Evolutionary conservation across 1,140 invertebrate species (phyloP).

Genomic region (Probaryconus sp.): DNA sequence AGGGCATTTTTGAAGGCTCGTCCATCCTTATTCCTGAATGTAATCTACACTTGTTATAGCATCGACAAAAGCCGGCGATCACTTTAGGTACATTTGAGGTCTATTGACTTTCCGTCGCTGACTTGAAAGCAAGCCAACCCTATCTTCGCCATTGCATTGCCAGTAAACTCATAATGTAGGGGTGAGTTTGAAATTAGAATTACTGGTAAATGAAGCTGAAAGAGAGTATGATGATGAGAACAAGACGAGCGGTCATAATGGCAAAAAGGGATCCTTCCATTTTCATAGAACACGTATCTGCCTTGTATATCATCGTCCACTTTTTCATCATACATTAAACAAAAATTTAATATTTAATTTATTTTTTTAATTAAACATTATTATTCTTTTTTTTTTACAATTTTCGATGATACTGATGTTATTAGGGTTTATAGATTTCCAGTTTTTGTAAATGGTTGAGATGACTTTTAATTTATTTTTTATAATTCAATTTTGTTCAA

Average conservation of each 20-base stretch:
- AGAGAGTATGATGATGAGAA: constrained; percentile 1
- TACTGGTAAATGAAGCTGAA: constrained; percentile 18
- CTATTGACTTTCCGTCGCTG: constrained; percentile 35
- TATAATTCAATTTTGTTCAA: too few relatives aligned
- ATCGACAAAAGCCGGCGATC: constrained; percentile 36
- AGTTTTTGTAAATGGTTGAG: too few relatives aligned
- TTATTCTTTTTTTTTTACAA: too few relatives aligned
- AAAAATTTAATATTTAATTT: too few relatives aligned
- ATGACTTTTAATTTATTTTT: too few relatives aligned
- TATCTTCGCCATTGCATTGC: constrained; percentile 16
- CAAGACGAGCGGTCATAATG: neutral
- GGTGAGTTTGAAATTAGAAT: constrained; percentile 33
- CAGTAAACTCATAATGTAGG: constrained; percentile 21
- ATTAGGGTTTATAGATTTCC: too few relatives aligned
- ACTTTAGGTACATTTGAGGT: constrained; percentile 37
- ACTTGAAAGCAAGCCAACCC: constrained; percentile 39
- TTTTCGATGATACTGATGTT: too few relatives aligned
- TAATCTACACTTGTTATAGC: constrained; percentile 24
- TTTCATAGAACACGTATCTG: neutral
- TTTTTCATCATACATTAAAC: too few relatives aligned
- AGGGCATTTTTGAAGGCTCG: neutral
- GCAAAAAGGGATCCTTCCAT: neutral
- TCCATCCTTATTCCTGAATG: constrained; percentile 19
- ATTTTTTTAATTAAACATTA: too few relatives aligned
- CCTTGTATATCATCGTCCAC: neutral